Conservation (phyloP, 2,113 vertebrate genomes). For the Aegotheles bennettii region DNA sequence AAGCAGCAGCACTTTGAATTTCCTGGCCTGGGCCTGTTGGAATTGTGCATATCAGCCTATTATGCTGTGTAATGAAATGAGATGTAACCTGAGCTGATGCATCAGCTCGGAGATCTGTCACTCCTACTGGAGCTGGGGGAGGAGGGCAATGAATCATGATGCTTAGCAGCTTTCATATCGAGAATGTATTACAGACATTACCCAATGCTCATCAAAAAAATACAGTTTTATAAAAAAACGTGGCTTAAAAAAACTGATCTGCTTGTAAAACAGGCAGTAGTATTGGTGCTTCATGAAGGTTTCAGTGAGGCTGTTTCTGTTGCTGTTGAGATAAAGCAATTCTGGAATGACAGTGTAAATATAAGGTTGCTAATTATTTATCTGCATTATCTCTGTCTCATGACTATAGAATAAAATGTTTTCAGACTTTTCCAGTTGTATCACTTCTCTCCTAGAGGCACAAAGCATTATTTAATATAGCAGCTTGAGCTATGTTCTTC, state of each 20-base stretch:
- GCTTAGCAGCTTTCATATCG: background rate
- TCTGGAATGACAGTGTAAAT: background rate
- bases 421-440: background rate
- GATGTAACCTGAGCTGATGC: background rate
- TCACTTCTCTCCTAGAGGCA: background rate
- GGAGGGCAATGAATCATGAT: background rate
- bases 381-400: background rate
- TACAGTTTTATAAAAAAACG: background rate
- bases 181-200: background rate
- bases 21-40: background rate
- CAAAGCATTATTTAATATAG: background rate
- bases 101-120: background rate
- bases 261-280: background rate
- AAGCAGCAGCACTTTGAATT: conserved; percentile 1
- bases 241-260: background rate
- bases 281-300: background rate
- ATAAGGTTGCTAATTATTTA: background rate
- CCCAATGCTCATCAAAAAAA: background rate
- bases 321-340: background rate
- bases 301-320: background rate
- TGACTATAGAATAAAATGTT: background rate
- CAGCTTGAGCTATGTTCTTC: background rate
- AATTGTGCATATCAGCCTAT: background rate
- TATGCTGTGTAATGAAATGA: background rate
- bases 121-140: background rate